Base-by-base conservation (phyloP, 2,888 invertebrate species). In the Hemicrepidius hirtus region DNA sequence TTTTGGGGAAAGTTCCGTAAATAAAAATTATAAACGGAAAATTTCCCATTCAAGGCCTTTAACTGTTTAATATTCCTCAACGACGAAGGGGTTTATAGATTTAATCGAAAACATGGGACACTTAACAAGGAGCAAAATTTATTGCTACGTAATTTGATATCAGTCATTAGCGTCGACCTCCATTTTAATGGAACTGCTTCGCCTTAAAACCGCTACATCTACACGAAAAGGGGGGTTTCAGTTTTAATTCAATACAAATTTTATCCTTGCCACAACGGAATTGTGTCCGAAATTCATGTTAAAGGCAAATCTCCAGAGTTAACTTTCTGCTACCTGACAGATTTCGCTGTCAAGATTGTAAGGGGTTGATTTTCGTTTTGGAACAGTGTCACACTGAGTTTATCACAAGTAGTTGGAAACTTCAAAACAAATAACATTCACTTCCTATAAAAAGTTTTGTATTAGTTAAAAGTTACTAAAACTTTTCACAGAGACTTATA, bases 391-490 rank as follows among this genome's bases (percentile, higher is more conserved):
- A 21, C 13, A 68, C 49, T n/a, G 59, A 68, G 60, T 62, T 68
- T 68, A 68, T 50, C 60, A 24, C 62, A 21, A 67, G 44, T 59
- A 57, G 67, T 67, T 59, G 10, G 32, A 41, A 68, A 69, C 24
- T 71, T 65, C 37, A 50, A 70, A 70, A 59, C 70, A 59, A 70
- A 57, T 70, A 65, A 65, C 70, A 49, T 57, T 64, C 57, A 57
- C 65, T 57, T 71, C 59, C 62, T 59, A 71, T 71, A 65, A 65
- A 71, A 71, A 71, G 65, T 71, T 71, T 65, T 60, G 65, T 71
- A 71, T 71, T 64, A 65, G 65, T 65, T 28, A 55, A 62, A 63
- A 67, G 67, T 71, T 71, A 49, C 37, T 66, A 35, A 55, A 71
- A 71, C 46, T 66, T 66, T 71, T 55, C 67, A 28, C 62, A 71